These are phyloP conservation scores for Melospiza georgiana DNA, from an alignment of 2,113 vertebrate species.

Conservation along the genomic window DNA sequence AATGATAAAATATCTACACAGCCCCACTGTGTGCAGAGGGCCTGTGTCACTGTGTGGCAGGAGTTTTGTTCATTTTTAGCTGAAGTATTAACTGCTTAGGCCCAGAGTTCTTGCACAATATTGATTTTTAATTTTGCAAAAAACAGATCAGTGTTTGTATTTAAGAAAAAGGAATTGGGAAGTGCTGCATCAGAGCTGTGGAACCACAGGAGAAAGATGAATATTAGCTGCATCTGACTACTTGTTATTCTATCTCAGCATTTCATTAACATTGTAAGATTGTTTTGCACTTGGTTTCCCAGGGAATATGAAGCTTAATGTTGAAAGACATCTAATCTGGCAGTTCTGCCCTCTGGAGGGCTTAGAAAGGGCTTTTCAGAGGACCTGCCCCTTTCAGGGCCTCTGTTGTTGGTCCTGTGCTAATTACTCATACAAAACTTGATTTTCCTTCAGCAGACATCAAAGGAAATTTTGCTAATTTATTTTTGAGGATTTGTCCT, in stretches of 20 bases:
- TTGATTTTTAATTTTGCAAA: not conserved
- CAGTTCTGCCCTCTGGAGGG: not conserved
- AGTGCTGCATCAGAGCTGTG: not conserved
- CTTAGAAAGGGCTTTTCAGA: not conserved
- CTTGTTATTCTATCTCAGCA: not conserved
- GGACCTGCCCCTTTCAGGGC: not conserved
- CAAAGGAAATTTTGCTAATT: not conserved
- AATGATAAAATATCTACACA: conserved; percentile 1
- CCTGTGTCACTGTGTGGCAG: not conserved
- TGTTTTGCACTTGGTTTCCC: not conserved
- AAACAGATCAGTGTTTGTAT: not conserved
- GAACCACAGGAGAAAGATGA: not conserved
- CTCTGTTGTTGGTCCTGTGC: not conserved
- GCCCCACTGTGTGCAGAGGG: not conserved
- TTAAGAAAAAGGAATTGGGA: not conserved
- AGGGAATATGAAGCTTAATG: not conserved
- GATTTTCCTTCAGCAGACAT: not conserved
- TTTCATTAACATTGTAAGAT: not conserved
- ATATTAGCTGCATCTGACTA: not conserved
- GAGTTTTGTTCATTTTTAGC: not conserved
- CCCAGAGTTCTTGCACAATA: not conserved
- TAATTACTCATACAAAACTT: not conserved
- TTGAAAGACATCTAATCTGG: not conserved
- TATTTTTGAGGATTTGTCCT: not conserved
- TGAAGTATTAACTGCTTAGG: not conserved